Evolutionary conservation across 2,888 invertebrate genomes (phyloP), one percentile per base, ranked within the genome.

Genomic region (Dichetophora obliterata): DNA sequence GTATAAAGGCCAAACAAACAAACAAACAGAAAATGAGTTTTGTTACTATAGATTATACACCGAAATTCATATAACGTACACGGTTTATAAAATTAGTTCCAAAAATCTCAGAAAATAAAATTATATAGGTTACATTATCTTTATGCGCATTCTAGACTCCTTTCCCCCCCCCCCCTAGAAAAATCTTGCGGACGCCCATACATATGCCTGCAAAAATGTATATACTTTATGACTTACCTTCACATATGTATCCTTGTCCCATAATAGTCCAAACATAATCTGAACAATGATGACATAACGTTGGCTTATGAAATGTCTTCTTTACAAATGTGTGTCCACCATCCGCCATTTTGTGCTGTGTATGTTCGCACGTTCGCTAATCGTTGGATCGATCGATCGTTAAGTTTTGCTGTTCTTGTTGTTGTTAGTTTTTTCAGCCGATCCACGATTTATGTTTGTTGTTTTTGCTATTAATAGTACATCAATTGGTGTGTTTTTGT

Each of bases 241-340:
- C 99, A 93, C 99, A 99, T 90, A 97, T 96, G 93, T 96, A 98
- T 91, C 99, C 99, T 92, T 98, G 98, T 91, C 98, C 98, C 91
- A 99, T 97, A 92, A 99, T 94, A 90, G 99, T 98, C 99, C 99
- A 99, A 89, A 99, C 94, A 94, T 98, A 95, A 91, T 99, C 99
- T 91, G 98, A 97, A 93, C 99, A 99, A 92, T 98, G 98, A 92
- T 99, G 99, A 93, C 99, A 99, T 93, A 98, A 98, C 88, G 98
- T 98, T 90, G 98, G 99, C 93, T 98, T 98, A 93, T 99, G 99
- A 93, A 99, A 99, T 91, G 98, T 98, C 93, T 98, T 99, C 95
- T 98, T 99, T 91, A 95, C 95, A 94, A 99, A 99, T 93, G 95
- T 97, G 93, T 99, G 99, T 90, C 97, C 97, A 92, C 95, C 89